Base-by-base conservation (phyloP, 2,113 vertebrate genomes). In the Circaetus gallicus region DNA sequence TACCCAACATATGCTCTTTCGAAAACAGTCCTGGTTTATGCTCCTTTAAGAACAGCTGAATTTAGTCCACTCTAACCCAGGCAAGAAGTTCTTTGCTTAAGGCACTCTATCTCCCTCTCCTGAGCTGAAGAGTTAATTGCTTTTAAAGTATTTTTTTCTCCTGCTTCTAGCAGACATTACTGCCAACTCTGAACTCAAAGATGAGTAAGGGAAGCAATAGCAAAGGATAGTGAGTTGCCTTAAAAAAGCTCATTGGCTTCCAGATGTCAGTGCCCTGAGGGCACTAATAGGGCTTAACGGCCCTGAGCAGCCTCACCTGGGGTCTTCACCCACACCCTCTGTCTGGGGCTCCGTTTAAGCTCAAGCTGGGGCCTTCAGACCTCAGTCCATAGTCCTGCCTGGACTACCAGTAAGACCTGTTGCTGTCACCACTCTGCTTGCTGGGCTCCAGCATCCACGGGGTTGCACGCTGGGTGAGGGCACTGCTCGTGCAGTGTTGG, bases 401-500 rank as follows among this genome's bases (percentile, higher is more conserved):
- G 11, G 22, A 15, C 31, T 34, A 22, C 9, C 10, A 29, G 15
- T 21, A 50, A 49, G 28, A 38, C 18, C 53, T 8, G 31, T 43
- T 36, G 20, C 31, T 36, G 6, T 47, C 40, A 53, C 45, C 28
- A 20, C 18, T 42, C 38, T 32, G 17, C 14, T 63, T 45, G 26
- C 55, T 38, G 42, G 49, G 29, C 25, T 72, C 25, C 10, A 38
- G 43, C 53, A 83, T 21, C 34, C 50, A 14, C 0, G 2, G 15
- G 26, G 61, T 1, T 49, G n/a, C 28, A n/a, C 3, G 13, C 36
- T n/a, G 36, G 22, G 25, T 17, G 12, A 58, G 15, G 56, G 29
- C 14, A 45, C 6, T 29, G 47, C 22, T 28, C 2, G 0, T 12
- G 26, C 61, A n/a, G 9, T 3, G 11, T 1, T 55, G 47, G 36